phyloP scores from a whole-genome alignment of 2,797 vertebrate species.

The Avahi laniger region DNA sequence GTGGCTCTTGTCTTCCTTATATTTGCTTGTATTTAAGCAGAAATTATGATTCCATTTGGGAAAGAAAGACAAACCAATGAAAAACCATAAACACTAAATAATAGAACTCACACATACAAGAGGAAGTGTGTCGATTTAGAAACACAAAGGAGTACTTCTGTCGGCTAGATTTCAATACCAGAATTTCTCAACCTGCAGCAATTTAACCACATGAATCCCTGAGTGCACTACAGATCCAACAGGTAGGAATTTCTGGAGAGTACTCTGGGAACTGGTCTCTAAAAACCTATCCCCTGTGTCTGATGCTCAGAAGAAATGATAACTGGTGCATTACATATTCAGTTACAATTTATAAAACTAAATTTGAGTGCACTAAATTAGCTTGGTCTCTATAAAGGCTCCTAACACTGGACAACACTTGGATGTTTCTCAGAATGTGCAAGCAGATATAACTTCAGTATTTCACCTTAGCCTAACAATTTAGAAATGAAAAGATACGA shows the following conservation, averaged over 20 bases:
- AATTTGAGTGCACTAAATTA: too few species aligned
- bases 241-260: not conserved
- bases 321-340: not conserved
- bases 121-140: not conserved
- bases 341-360: not conserved
- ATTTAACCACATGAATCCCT: not conserved
- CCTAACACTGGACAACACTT: not conserved
- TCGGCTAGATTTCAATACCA: not conserved
- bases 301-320: not conserved
- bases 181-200: not conserved
- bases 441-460: not conserved
- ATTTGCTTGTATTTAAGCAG: too few species aligned
- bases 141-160: not conserved
- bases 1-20: not conserved
- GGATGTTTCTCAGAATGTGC: not conserved
- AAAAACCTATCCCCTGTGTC: not conserved
- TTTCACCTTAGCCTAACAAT: not conserved
- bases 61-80: not conserved
- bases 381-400: not conserved
- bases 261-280: not conserved
- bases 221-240: not conserved
- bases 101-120: not conserved
- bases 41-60: not conserved
- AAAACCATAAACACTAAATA: fast-evolving
- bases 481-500: not conserved